These are phyloP conservation scores for Siderastrea siderea DNA, from an alignment of 92 coral and sea anemone genomes.

Conservation along the genomic window DNA sequence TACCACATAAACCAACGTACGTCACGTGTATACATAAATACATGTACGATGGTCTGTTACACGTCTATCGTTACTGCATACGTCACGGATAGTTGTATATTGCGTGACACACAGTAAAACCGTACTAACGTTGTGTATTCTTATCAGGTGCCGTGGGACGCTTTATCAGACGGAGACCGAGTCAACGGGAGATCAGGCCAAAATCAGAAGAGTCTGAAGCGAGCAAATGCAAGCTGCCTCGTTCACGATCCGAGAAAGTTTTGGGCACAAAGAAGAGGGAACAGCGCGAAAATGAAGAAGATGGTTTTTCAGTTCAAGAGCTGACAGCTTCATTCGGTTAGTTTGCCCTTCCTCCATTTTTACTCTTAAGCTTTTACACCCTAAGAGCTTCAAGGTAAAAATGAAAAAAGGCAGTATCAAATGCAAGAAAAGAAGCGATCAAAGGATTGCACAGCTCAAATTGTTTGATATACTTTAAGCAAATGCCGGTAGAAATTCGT, in stretches of 20 bases:
- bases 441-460: too few species aligned
- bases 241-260: slow-evolving; percentile 83
- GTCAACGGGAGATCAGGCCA: slow-evolving; percentile 81
- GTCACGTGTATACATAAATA: neutral
- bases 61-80: neutral
- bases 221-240: slow-evolving; percentile 78
- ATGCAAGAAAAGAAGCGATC: too few species aligned
- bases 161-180: slow-evolving; percentile 83
- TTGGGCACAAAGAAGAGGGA: slow-evolving; percentile 64
- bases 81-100: neutral
- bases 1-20: neutral
- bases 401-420: too few species aligned
- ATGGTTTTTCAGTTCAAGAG: slow-evolving; percentile 90
- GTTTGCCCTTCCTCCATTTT: neutral
- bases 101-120: neutral
- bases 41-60: neutral
- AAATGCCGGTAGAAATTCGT: too few species aligned
- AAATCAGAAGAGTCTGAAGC: slow-evolving; percentile 49
- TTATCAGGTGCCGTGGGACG: slow-evolving; percentile 82
- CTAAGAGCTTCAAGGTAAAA: too few species aligned
- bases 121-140: too few species aligned
- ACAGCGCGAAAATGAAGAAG: slow-evolving; percentile 75
- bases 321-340: slow-evolving; percentile 60
- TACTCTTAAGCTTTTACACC: too few species aligned
- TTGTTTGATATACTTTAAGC: too few species aligned